These are phyloP conservation scores for Carassius carassius DNA, from an alignment of 2,113 vertebrate genomes.

Conservation along the genomic window DNA sequence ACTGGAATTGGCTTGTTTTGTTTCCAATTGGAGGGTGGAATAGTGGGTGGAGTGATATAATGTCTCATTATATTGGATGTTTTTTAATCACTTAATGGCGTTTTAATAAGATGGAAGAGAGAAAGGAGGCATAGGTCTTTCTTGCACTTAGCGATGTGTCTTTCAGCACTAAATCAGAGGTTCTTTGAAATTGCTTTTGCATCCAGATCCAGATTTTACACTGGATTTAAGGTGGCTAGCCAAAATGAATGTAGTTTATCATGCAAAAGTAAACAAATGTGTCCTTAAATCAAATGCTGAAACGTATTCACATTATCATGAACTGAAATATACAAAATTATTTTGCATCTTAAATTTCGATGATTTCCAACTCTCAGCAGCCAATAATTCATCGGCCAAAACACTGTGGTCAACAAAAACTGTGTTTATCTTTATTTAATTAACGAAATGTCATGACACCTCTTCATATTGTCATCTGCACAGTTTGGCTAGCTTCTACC, in stretches of 20 bases:
- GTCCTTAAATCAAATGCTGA: neutral
- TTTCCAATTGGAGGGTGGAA: neutral
- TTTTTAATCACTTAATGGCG: neutral
- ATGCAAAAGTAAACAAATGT: neutral
- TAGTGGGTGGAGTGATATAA: neutral
- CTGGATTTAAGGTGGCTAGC: neutral
- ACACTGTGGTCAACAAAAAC: neutral
- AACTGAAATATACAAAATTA: neutral
- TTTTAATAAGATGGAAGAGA: neutral
- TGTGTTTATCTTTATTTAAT: neutral
- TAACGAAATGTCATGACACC: neutral
- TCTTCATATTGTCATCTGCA: neutral
- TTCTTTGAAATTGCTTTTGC: neutral
- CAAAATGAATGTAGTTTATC: neutral
- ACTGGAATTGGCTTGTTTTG: constrained; percentile 6
- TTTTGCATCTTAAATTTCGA: neutral
- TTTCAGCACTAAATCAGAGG: neutral
- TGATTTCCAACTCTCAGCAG: neutral
- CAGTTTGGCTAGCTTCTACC: neutral
- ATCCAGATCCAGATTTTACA: neutral
- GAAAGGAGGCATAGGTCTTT: neutral
- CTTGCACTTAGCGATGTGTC: neutral
- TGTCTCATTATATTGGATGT: neutral
- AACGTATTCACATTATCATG: neutral
- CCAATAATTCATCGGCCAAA: neutral